phyloP scores from a whole-genome alignment of 2,888 invertebrate genomes.

The Ectropis crepuscularia region DNA sequence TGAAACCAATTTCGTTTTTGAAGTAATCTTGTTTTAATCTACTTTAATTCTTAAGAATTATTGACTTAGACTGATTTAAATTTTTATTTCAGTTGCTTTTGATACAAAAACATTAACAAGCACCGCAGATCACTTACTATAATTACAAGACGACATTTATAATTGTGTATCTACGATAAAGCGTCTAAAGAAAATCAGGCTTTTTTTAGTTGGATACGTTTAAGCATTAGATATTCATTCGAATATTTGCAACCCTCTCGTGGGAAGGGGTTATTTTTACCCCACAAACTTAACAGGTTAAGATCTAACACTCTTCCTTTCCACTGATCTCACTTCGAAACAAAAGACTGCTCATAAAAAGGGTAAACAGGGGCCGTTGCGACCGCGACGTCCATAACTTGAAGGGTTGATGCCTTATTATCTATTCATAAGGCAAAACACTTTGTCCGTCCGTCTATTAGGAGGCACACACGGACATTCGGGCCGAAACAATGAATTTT shows the following conservation, averaged over 20 bases:
- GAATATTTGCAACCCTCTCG: neutral
- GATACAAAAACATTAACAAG: too few species aligned
- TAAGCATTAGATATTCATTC: slow-evolving; percentile 1
- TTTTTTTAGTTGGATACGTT: too few species aligned
- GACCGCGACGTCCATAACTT: slow-evolving; percentile 53
- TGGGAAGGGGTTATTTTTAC: neutral
- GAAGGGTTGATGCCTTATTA: slow-evolving; percentile 75
- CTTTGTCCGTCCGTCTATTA: slow-evolving; percentile 71
- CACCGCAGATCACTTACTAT: too few species aligned
- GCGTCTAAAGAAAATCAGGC: too few species aligned
- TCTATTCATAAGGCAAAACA: slow-evolving; percentile 76
- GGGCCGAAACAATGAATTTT: slow-evolving; percentile 65
- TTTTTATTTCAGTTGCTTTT: too few species aligned
- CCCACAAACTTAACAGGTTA: slow-evolving; percentile 28
- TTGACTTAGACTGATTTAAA: too few species aligned
- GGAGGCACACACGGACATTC: slow-evolving; percentile 50
- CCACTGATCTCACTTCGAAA: slow-evolving; percentile 36
- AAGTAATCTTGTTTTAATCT: too few species aligned
- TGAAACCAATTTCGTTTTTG: too few species aligned
- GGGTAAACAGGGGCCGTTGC: slow-evolving; percentile 45
- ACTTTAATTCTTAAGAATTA: too few species aligned
- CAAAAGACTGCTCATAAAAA: slow-evolving; percentile 51
- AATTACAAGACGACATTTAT: too few species aligned
- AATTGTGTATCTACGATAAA: too few species aligned
- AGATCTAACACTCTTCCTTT: slow-evolving; percentile 29